Conservation (phyloP, 1,140 invertebrate genomes). For the Solenopsis invicta region DNA sequence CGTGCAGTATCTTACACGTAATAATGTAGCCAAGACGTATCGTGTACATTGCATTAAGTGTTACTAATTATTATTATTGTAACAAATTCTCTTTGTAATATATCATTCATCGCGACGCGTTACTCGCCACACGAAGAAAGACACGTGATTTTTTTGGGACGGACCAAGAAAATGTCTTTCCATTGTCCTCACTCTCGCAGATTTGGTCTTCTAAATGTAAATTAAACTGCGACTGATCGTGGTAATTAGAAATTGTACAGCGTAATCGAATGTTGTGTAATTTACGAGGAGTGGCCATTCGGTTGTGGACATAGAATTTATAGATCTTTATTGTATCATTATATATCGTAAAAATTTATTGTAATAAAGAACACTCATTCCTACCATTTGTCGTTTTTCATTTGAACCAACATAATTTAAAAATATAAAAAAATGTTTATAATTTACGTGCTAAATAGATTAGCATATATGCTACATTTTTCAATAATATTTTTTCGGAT, state of each 20-base stretch:
- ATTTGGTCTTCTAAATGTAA: conserved; percentile 58
- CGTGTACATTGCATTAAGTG: conserved; percentile 81
- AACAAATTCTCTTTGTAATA: conserved; percentile 79
- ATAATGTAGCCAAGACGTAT: conserved; percentile 74
- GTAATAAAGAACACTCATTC: conserved; percentile 80
- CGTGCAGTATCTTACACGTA: conserved; percentile 50
- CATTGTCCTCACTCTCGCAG: conserved; percentile 15
- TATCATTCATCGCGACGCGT: conserved; percentile 71
- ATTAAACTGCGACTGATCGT: conserved; percentile 50
- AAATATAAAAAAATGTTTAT: too few species aligned
- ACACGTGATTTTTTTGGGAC: conserved; percentile 1
- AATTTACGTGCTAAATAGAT: too few species aligned
- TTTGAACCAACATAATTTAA: background rate
- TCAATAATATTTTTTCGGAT: too few species aligned
- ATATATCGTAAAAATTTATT: conserved; percentile 80
- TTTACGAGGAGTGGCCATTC: conserved; percentile 80
- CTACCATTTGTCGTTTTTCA: background rate
- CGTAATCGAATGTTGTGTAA: conserved; percentile 74
- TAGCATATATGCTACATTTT: too few species aligned
- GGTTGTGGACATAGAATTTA: conserved; percentile 85
- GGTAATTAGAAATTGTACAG: conserved; percentile 74
- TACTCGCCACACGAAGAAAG: conserved; percentile 27
- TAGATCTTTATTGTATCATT: conserved; percentile 85
- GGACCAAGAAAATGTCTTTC: conserved; percentile 34
- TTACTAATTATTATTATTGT: conserved; percentile 82